These are phyloP conservation scores for Campaea margaritaria DNA, from an alignment of 2,888 invertebrate genomes.

Conservation along the genomic window DNA sequence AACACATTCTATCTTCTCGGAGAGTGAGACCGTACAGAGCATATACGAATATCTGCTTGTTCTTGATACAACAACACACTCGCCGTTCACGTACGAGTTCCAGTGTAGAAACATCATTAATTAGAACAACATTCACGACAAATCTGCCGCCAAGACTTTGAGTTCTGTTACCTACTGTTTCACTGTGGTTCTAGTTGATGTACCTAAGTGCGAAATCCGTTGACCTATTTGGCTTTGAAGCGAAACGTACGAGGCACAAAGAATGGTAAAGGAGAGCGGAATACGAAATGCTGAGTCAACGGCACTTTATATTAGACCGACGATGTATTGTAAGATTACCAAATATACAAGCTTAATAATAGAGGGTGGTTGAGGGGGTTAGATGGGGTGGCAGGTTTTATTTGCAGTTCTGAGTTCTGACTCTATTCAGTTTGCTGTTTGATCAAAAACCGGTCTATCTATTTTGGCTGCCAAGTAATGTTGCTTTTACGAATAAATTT, in stretches of 20 bases:
- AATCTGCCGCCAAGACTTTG: not conserved
- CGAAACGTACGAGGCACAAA: conserved; percentile 73
- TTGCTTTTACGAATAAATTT: too few species aligned
- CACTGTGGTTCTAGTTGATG: conserved; percentile 41
- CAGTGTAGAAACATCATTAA: too few species aligned
- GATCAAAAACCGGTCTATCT: not conserved
- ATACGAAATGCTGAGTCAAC: conserved; percentile 72
- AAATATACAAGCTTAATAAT: conserved; percentile 8
- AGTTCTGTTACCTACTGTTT: conserved; percentile 5
- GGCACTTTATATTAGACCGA: conserved; percentile 55
- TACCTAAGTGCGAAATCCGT: conserved; percentile 59
- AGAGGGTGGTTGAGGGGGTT: not conserved
- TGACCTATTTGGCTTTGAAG: conserved; percentile 79
- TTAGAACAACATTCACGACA: not conserved
- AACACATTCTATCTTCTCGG: too few species aligned
- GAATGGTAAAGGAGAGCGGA: conserved; percentile 67
- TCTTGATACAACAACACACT: too few species aligned
- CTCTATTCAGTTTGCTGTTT: not conserved
- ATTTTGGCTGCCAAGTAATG: too few species aligned
- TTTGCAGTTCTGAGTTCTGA: not conserved
- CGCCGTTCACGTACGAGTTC: too few species aligned
- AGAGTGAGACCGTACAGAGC: too few species aligned
- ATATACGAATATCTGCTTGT: too few species aligned
- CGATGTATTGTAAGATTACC: conserved; percentile 22
- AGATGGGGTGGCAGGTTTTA: not conserved